A percentile compares a stretch with the other conserved stretches of the same genome.
These are phyloP conservation scores for Salvelinus sp. DNA, from an alignment of 2,113 vertebrate species.

Conservation along the genomic window DNA sequence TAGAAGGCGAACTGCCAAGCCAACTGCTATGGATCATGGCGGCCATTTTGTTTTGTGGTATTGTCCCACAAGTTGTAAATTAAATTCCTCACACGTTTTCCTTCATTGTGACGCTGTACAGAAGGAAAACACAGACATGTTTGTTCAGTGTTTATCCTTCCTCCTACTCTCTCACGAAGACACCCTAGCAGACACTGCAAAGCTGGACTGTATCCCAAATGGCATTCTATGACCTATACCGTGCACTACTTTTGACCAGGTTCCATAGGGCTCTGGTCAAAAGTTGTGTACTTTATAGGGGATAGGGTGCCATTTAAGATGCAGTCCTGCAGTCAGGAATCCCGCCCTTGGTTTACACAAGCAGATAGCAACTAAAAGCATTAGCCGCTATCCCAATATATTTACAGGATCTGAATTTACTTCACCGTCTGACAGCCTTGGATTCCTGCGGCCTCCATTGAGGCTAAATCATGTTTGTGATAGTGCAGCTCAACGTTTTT, in stretches of 20 bases:
- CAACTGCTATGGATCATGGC: neutral
- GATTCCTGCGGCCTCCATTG: constrained; percentile 62
- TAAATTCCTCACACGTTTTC: constrained; percentile 8
- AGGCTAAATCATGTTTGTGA: constrained; percentile 64
- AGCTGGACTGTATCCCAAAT: constrained; percentile 25
- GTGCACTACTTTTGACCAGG: too few relatives aligned
- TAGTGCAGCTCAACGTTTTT: constrained; percentile 57
- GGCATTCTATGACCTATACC: neutral
- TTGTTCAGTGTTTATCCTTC: constrained; percentile 30
- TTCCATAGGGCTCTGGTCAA: too few relatives aligned
- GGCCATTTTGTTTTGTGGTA: constrained; percentile 22
- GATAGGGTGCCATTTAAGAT: too few relatives aligned
- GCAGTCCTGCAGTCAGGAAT: neutral
- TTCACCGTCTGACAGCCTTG: constrained; percentile 59
- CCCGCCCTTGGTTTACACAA: constrained; percentile 51
- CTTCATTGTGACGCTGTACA: constrained; percentile 22
- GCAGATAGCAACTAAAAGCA: constrained; percentile 49
- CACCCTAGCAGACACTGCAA: constrained; percentile 7
- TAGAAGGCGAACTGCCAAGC: neutral
- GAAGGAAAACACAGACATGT: constrained; percentile 21
- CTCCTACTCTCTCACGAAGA: constrained; percentile 30
- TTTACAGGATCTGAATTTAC: constrained; percentile 69
- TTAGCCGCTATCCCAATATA: constrained; percentile 48
- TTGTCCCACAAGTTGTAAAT: constrained; percentile 14
- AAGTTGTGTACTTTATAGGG: too few relatives aligned